phyloP scores from a whole-genome alignment of 1,140 invertebrate species.

The Helicoverpa armigera region DNA sequence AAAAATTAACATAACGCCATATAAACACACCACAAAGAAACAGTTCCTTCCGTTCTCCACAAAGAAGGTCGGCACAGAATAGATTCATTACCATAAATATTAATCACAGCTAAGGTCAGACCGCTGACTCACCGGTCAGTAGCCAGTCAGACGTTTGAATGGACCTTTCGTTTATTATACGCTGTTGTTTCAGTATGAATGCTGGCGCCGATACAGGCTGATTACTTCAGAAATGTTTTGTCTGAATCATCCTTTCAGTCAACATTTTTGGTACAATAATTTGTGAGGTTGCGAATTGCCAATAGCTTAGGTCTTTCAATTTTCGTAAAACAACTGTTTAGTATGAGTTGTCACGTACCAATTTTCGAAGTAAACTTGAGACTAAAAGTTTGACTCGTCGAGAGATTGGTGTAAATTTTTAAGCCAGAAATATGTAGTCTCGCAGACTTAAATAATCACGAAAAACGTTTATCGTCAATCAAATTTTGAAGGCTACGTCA shows the following conservation, averaged over 20 bases:
- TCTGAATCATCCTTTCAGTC: too few relatives aligned
- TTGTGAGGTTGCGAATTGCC: too few relatives aligned
- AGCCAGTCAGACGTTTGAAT: slow-evolving; percentile 5
- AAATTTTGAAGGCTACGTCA: background rate
- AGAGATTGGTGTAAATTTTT: too few relatives aligned
- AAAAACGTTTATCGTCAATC: background rate
- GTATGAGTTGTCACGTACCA: too few relatives aligned
- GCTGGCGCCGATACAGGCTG: background rate
- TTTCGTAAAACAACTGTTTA: too few relatives aligned
- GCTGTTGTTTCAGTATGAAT: background rate
- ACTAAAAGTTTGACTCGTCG: too few relatives aligned
- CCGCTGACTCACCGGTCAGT: background rate
- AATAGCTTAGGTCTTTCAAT: too few relatives aligned
- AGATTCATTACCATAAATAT: slow-evolving; percentile 17
- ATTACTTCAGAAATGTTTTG: too few relatives aligned
- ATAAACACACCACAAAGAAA: slow-evolving; percentile 2
- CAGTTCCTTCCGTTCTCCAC: slow-evolving; percentile 38
- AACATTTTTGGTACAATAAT: too few relatives aligned
- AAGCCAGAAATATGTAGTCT: too few relatives aligned
- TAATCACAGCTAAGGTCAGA: slow-evolving; percentile 19
- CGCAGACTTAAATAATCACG: too few relatives aligned
- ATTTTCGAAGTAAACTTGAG: too few relatives aligned
- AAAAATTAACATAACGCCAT: slow-evolving; percentile 8
- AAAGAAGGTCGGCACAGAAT: slow-evolving; percentile 28
- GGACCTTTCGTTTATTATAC: background rate